A percentile compares a stretch with the other conserved stretches of the same genome.
Conservation (phyloP, 2,113 vertebrate species). For the Campylorhamphus procurvoides region DNA sequence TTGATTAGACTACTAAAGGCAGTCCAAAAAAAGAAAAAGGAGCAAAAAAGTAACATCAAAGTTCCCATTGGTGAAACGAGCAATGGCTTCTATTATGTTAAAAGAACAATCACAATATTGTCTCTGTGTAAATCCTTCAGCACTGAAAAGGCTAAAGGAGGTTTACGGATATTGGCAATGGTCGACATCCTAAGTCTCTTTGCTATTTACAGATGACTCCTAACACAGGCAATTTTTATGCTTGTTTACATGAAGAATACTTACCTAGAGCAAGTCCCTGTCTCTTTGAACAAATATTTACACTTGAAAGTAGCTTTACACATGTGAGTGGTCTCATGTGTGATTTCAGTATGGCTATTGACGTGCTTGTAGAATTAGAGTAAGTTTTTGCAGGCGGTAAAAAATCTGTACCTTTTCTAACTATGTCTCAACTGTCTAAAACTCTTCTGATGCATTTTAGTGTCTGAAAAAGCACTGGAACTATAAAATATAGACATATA, state of each 20-base stretch:
- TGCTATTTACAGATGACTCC: constrained; percentile 24
- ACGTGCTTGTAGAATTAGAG: background rate
- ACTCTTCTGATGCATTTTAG: background rate
- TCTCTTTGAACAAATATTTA: constrained; percentile 22
- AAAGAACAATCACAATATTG: background rate
- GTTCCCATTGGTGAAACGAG: background rate
- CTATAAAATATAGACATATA: background rate
- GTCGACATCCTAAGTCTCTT: background rate
- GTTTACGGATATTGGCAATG: background rate
- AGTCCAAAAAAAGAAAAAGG: background rate
- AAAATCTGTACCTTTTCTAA: background rate
- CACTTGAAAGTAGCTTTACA: constrained; percentile 4
- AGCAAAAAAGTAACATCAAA: background rate
- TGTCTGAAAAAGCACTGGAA: background rate
- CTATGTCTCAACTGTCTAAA: background rate
- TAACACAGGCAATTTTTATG: background rate
- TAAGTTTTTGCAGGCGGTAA: background rate
- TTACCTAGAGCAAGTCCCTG: background rate
- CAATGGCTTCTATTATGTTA: background rate
- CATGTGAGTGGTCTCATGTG: background rate
- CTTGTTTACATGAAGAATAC: constrained; percentile 18
- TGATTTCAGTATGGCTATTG: background rate
- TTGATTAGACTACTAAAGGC: background rate
- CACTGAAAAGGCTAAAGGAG: background rate
- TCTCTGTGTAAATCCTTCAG: background rate